Conservation (phyloP, 2,888 invertebrate genomes). For the Micoletzkya japonica region DNA sequence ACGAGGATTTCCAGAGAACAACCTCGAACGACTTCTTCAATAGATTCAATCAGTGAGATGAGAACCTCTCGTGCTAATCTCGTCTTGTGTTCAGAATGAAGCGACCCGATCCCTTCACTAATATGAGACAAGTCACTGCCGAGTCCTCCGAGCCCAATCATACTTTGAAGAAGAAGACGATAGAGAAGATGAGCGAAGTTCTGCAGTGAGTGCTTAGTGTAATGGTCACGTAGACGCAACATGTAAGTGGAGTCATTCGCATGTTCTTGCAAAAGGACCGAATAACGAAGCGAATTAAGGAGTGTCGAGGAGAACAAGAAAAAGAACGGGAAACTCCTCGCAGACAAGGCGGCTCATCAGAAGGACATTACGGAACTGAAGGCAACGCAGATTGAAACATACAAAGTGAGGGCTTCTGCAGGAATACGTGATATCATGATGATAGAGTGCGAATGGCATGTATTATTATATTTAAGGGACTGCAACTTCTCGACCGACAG, state of each 20-base stretch:
- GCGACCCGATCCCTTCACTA: constrained; percentile 23
- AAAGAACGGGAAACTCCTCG: constrained; percentile 51
- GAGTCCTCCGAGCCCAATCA: constrained; percentile 26
- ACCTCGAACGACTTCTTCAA: constrained; percentile 37
- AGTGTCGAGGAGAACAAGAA: constrained; percentile 51
- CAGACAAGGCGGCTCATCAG: constrained; percentile 55
- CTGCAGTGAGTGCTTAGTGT: constrained; percentile 50
- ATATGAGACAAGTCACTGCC: neutral
- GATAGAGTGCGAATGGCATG: neutral
- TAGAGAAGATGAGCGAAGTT: constrained; percentile 55
- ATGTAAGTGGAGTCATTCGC: no score
- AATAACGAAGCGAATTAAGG: no score
- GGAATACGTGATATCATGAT: neutral
- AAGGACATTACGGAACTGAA: constrained; percentile 53
- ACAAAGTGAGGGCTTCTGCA: constrained; percentile 33
- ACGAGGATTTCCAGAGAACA: constrained; percentile 47
- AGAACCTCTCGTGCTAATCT: no score
- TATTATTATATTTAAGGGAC: constrained; percentile 39
- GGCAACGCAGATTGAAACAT: constrained; percentile 53
- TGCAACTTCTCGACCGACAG: constrained; percentile 47
- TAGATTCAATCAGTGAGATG: constrained; percentile 23
- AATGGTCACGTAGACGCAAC: neutral
- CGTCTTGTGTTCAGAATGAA: neutral
- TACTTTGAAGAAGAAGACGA: constrained; percentile 53
- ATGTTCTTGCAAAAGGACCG: no score